Evolutionary conservation across 2,797 vertebrate genomes (phyloP), one percentile per base, ranked within the genome.

Genomic region (Chiroxiphia lanceolata): DNA sequence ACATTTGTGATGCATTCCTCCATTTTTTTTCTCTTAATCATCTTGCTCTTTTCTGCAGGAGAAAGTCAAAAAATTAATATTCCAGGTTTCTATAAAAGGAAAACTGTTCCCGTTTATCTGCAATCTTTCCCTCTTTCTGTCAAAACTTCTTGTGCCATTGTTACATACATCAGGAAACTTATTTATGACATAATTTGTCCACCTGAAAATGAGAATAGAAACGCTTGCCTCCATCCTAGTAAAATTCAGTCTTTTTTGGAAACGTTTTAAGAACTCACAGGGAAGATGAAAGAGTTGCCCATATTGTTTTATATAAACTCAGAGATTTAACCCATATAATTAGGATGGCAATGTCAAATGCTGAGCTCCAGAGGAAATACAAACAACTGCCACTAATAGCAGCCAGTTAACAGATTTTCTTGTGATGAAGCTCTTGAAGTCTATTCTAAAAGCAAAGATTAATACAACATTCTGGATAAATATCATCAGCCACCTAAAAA

Each of bases 391-490:
- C 42, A 31, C 54, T 76, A 92, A 83, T 81, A 96, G 84, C 72
- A 94, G 61, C 48, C 61, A 57, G 83, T 92, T 94, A 91, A 91
- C 44, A 84, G 16, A 13, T 68, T 79, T 95, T 93, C 89, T 70
- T 53, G 15, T 48, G 57, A 81, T 89, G 50, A 65, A 70, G 76
- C 77, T 96, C 88, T 86, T 95, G 89, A 96, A 94, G 64, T 65
- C 87, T 84, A 29, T 88, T 95, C 88, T 94, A 92, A 96, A 95
- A 87, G 15, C 48, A 16, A 27, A 84, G 89, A 94, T 89, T 94
- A 95, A 96, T 89, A 78, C 63, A 93, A 89, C 72, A 27, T 92
- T 94, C 89, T 97, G 93, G 79, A 96, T 83, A 71, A 94, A 64
- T 85, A 90, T 94, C 90, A 96, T 70, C 64, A 83, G 8, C 61